Evolutionary conservation across 2,113 vertebrate genomes (phyloP).

Genomic region (Prunella himalayana): DNA sequence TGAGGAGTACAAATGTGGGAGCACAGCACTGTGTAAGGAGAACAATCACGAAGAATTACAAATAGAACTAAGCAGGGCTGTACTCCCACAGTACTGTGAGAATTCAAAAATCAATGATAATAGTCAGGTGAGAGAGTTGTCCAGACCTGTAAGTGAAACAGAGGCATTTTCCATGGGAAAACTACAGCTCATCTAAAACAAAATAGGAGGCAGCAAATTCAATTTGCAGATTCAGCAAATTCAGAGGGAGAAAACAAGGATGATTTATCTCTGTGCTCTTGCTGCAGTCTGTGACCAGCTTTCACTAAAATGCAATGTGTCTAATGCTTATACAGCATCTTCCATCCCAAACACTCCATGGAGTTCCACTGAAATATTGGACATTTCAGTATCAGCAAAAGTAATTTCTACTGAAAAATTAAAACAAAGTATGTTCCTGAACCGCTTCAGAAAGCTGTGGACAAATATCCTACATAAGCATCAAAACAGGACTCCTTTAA

Average conservation of each 20-base stretch:
- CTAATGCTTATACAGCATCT: not conserved
- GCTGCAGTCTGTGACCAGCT: not conserved
- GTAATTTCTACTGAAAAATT: not conserved
- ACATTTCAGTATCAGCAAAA: not conserved
- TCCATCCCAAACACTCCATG: not conserved
- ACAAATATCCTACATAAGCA: not conserved
- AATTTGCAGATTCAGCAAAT: not conserved
- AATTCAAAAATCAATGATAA: not conserved
- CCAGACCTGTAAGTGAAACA: not conserved
- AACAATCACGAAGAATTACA: not conserved
- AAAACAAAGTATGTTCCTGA: not conserved
- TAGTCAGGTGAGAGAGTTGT: not conserved
- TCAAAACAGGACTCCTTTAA: not conserved
- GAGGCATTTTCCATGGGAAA: not conserved
- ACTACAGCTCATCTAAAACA: not conserved
- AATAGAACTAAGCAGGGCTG: not conserved
- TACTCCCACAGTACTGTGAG: not conserved
- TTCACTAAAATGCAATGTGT: not conserved
- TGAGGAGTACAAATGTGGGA: accelerated
- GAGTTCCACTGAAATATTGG: not conserved
- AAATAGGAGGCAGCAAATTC: not conserved
- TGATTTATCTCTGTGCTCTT: not conserved
- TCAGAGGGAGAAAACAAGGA: not conserved
- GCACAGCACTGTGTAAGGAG: accelerated
- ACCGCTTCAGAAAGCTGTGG: not conserved